Evolutionary conservation across 2,113 vertebrate species (phyloP), one percentile per base, ranked within the genome.

Genomic region (Promerops cafer): DNA sequence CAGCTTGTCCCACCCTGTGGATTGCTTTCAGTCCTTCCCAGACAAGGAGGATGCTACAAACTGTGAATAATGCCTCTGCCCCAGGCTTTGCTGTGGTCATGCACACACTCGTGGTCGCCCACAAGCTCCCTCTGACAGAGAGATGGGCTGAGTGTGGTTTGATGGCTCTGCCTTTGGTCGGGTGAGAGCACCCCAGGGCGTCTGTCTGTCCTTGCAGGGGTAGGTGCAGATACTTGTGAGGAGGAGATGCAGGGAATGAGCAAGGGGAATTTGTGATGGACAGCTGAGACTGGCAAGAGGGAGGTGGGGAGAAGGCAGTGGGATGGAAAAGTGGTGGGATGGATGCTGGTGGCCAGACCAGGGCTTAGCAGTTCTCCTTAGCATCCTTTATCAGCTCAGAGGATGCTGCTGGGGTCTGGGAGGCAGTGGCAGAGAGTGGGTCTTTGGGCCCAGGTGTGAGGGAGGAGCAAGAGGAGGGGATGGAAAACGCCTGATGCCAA

Each of bases 21-120:
- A 50, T 49, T 85, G 60, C 64, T 21, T 20, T 22, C 6, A 11
- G 37, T 5, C 2, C 50, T 49, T 47, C 60, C 40, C 61, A 17
- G 75, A 15, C 37, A 28, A 26, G 59, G 42, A 78, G 82, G 31
- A 35, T 52, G 76, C 40, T 35, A 3, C 42, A 52, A 47, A 31
- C 68, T 52, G 63, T 37, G 60, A 65, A 10, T 10, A 18, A 31
- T 2, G 24, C 33, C 49, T 49, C 53, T 72, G 74, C 27, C 27
- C 61, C 52, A 17, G 82, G 49, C 60, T 66, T 70, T 28, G 70
- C 79, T 68, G 47, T 14, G 49, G 1, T 57, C 65, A 24, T 1
- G 2, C 2, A 2, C 10, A 13, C 0, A 0, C 52, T 49, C 1
- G 4, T 4, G 2, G 28, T 56, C 1, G 0, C 35, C 23, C 35